Base-by-base conservation (phyloP, 2,113 vertebrate genomes). In the Ailurus styani region DNA sequence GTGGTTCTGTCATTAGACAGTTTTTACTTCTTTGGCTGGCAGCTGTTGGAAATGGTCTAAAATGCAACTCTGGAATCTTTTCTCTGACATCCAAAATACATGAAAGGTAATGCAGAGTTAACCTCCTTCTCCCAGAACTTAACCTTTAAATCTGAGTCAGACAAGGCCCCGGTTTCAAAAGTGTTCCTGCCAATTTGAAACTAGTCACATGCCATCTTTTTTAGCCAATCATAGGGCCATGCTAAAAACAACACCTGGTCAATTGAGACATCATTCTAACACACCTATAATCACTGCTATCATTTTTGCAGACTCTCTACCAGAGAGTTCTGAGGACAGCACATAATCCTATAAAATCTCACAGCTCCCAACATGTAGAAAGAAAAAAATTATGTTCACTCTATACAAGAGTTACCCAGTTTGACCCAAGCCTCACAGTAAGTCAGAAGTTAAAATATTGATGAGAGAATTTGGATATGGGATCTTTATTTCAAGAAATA, bases 291-390 rank as follows among this genome's bases (percentile, higher is more conserved):
- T 40, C 84, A 87, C 40, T 66, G 73, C 93, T 87, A 54, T 97
- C 79, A 94, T 97, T 96, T 96, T 52, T 21, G 34, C 23, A 97
- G 93, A 85, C 75, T 81, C 27, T 79, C 55, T 92, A 57, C 95
- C 94, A 95, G 37, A 85, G 21, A 93, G 20, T 34, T 88, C 37
- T 75, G 86, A 86, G n/a, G 72, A 54, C 3, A 93, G 73, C 87
- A 89, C 55, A 91, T 37, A 29, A 83, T 83, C 21, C 31, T 1
- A 81, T 86, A 82, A 93, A 52, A 9, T 93, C 81, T 90, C 57
- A 52, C 81, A 81, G 66, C 54, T 96, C 94, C 31, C 73, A 90
- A 79, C 29, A 23, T 20, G 23, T 75, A 81, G 18, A 90, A 83
- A 79, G 21, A 82, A 94, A 95, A 57, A 86, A 17, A 89, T 27